Evolutionary conservation across 1,140 invertebrate species (phyloP), one percentile per base, ranked within the genome.

Genomic region (Brachionus koreanus): DNA sequence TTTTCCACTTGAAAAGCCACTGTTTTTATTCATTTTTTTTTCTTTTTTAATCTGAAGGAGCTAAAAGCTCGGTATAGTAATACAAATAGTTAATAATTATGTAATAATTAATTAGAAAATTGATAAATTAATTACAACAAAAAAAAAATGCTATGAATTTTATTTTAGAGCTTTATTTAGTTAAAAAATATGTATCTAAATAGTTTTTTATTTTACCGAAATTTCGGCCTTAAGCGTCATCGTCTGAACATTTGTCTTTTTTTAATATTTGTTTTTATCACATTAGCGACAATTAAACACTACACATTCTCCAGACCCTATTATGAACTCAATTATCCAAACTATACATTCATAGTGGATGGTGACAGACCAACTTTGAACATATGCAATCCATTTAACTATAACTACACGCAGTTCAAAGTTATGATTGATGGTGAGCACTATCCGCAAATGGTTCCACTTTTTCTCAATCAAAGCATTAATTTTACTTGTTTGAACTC

Each of bases 401-500:
- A 9, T 10, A 46, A 74, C 33, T 29, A 74, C 19, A n/a, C 12
- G 9, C 12, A 79, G 3, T 10, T 79, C 6, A 57, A 39, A 19
- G 33, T 79, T 13, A 25, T 16, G n/a, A 79, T 79, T 19, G 49
- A 79, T 43, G 33, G 57, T 43, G 23, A 57, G 19, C 16, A 4
- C 29, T 79, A 79, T 61, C 76, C 76, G 16, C 37, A 65, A 61
- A 65, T 79, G 10, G 25, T 61, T 19, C 76, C 76, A 65, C 33
- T 79, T 9, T 79, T 19, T 35, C 25, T 35, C n/a, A 79, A 79
- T 33, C 12, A 37, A 42, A 42, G 19, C 16, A 35, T 79, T 25
- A 79, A 79, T 61, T 61, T 61, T 25, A 61, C 49, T 35, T 79
- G 76, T 35, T 43, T 79, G 35, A 65, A 65, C n/a, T 61, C 29